Conservation (phyloP, 2,113 vertebrate genomes). For the Natator depressus region DNA sequence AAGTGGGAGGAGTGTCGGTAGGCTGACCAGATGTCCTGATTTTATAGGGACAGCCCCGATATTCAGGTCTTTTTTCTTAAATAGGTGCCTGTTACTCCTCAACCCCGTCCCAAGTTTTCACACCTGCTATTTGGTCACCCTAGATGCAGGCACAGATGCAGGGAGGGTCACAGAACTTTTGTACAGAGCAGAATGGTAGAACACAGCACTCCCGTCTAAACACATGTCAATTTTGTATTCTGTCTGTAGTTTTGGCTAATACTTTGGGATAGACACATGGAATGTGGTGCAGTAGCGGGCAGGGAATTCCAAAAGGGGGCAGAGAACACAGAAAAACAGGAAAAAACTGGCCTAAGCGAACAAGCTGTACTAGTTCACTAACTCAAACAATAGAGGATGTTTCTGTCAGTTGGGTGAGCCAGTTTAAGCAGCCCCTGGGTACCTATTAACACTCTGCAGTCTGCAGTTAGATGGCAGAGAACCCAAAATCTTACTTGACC, state of each 20-base stretch:
- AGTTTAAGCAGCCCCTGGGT: not conserved
- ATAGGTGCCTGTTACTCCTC: too few species aligned
- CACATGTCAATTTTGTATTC: not conserved
- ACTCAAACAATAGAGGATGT: not conserved
- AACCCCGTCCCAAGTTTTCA: too few species aligned
- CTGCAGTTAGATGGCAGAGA: not conserved
- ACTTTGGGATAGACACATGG: slow-evolving; percentile 3
- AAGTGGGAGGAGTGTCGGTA: not conserved
- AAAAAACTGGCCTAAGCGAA: not conserved
- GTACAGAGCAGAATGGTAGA: slow-evolving; percentile 14
- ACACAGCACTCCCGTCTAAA: not conserved
- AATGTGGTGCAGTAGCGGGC: slow-evolving; percentile 7
- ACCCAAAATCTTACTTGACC: not conserved
- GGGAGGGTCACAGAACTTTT: not conserved
- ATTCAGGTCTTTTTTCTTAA: too few species aligned
- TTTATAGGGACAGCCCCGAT: too few species aligned
- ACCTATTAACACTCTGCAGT: not conserved
- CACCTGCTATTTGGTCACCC: too few species aligned
- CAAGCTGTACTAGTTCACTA: not conserved
- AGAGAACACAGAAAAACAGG: slow-evolving; percentile 21
- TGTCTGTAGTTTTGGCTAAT: slow-evolving; percentile 14
- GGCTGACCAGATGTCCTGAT: too few species aligned
- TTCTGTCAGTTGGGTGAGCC: not conserved
- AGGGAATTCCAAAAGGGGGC: slow-evolving; percentile 5
- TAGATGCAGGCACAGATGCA: not conserved